phyloP scores from a whole-genome alignment of 1,140 invertebrate species.

The Pseudomyrmex sp. region DNA sequence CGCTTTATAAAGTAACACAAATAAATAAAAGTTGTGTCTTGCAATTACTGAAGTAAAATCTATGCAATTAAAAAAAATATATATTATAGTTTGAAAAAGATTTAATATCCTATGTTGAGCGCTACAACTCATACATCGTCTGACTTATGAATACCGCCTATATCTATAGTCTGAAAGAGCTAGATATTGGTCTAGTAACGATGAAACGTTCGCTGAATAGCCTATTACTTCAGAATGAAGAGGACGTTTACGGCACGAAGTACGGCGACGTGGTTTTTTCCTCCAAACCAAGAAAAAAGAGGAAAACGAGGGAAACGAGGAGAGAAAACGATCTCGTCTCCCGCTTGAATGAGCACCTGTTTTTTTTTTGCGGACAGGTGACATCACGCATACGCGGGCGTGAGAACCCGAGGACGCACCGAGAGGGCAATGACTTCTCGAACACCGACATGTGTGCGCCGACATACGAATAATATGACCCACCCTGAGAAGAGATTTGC shows the following conservation, averaged over 20 bases:
- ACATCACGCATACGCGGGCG: slow-evolving; percentile 69
- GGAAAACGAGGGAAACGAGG: slow-evolving; percentile 28
- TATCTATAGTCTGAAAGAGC: slow-evolving; percentile 9
- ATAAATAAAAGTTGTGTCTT: neutral
- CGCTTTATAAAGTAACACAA: too few species aligned
- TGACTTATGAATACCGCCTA: neutral
- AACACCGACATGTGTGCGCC: slow-evolving; percentile 61
- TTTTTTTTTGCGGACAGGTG: slow-evolving; percentile 73
- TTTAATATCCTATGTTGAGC: neutral
- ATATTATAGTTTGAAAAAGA: neutral
- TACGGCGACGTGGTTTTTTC: neutral
- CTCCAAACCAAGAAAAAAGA: slow-evolving; percentile 26
- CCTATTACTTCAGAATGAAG: slow-evolving; percentile 47
- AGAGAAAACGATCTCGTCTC: slow-evolving; percentile 71
- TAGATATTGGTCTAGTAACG: slow-evolving; percentile 9
- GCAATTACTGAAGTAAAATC: neutral
- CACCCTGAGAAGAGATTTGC: neutral
- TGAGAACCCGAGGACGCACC: slow-evolving; percentile 69
- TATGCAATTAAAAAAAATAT: neutral
- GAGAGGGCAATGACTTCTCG: slow-evolving; percentile 78
- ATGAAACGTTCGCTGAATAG: slow-evolving; percentile 21
- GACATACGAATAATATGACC: slow-evolving; percentile 59
- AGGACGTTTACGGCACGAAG: slow-evolving; percentile 6
- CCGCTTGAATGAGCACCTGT: slow-evolving; percentile 81
- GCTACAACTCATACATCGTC: neutral